phyloP scores from a whole-genome alignment of 2,888 invertebrate species.

The Morpho helenor region DNA sequence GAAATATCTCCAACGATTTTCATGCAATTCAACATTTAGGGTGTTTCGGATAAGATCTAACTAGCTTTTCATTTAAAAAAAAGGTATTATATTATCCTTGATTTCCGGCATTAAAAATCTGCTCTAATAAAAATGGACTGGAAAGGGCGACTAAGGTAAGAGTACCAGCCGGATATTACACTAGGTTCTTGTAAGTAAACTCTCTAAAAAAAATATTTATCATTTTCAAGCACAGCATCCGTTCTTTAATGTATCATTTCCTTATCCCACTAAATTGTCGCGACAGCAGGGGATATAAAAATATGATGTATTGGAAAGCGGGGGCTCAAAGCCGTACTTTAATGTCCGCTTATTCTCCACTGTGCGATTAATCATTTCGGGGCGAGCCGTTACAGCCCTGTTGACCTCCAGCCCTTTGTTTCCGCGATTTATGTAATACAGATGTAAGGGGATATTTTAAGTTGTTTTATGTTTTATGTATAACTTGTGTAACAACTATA shows the following conservation, averaged over 20 bases:
- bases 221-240: constrained; percentile 4
- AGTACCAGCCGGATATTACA: too few relatives aligned
- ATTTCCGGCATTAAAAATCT: too few relatives aligned
- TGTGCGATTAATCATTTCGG: constrained; percentile 25
- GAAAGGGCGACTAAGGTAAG: too few relatives aligned
- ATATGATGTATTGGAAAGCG: constrained; percentile 35
- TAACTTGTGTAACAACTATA: neutral
- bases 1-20: too few relatives aligned
- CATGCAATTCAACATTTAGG: too few relatives aligned
- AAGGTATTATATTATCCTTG: too few relatives aligned
- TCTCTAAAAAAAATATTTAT: neutral
- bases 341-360: constrained; percentile 32
- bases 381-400: constrained; percentile 15
- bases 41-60: too few relatives aligned
- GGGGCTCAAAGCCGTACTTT: constrained; percentile 40
- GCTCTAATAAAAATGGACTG: too few relatives aligned
- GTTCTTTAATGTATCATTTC: constrained; percentile 8
- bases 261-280: constrained; percentile 16
- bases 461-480: neutral
- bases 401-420: constrained; percentile 29
- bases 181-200: constrained; percentile 1
- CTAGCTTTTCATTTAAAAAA: too few relatives aligned
- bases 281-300: constrained; percentile 22
- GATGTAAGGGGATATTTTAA: constrained; percentile 20
- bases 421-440: constrained; percentile 34